phyloP scores from a whole-genome alignment of 2,797 vertebrate genomes.

The Holocentrus rufus region DNA sequence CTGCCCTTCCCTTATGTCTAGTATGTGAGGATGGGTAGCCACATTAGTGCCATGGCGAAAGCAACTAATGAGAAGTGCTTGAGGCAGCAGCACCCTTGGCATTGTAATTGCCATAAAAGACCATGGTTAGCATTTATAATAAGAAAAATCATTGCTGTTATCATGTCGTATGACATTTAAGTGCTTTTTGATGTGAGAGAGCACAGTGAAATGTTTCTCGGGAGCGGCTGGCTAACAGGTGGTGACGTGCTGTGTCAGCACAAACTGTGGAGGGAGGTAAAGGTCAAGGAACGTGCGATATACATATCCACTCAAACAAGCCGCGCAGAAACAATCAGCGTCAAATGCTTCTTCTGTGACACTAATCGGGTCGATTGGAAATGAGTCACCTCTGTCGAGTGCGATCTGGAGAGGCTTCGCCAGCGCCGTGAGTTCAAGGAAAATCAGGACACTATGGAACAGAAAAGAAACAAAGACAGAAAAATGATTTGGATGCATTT shows the following conservation, averaged over 20 bases:
- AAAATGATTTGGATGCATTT: slow-evolving; percentile 48
- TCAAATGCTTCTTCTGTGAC: slow-evolving; percentile 34
- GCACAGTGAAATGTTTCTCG: slow-evolving; percentile 28
- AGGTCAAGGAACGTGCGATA: slow-evolving; percentile 25
- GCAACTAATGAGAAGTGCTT: slow-evolving; percentile 54
- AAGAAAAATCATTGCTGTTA: slow-evolving; percentile 17
- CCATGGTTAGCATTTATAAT: slow-evolving; percentile 39
- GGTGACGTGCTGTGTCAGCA: slow-evolving; percentile 35
- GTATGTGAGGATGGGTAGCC: slow-evolving; percentile 33
- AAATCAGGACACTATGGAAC: slow-evolving; percentile 8
- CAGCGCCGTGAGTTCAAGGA: neutral
- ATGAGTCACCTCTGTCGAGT: slow-evolving; percentile 54
- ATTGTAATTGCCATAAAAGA: slow-evolving; percentile 34
- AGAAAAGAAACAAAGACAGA: slow-evolving; percentile 41
- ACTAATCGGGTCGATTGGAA: slow-evolving; percentile 56
- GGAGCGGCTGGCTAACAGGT: slow-evolving; percentile 45
- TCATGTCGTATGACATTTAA: slow-evolving; percentile 32
- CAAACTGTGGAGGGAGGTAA: slow-evolving; percentile 19
- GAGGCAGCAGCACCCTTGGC: slow-evolving; percentile 26
- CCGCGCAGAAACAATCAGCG: slow-evolving; percentile 13
- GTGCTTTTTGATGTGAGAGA: slow-evolving; percentile 28
- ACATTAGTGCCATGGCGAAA: slow-evolving; percentile 47
- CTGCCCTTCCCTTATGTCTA: slow-evolving; percentile 23
- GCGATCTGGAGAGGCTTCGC: slow-evolving; percentile 35
- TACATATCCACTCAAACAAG: slow-evolving; percentile 38